Base-by-base conservation (phyloP, 2,797 vertebrate species). In the Rhinogobio ventralis region DNA sequence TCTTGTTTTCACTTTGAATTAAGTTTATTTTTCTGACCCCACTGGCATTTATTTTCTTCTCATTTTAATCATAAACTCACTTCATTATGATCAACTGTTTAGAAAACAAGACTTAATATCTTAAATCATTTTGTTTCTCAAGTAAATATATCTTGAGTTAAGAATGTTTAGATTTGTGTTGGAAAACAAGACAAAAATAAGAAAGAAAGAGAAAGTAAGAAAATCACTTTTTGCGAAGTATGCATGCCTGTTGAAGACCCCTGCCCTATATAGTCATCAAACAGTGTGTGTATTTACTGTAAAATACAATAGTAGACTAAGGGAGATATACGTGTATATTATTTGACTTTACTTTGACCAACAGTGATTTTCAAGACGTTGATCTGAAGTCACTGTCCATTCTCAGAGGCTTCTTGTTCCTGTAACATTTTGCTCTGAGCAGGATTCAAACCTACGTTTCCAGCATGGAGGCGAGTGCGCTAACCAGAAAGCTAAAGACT, bases 321-420 rank as follows among this genome's bases (percentile, higher is more conserved):
- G 11, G 6, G 2, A 66, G 30, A 36, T 66, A 25, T 67, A 39
- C 36, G 53, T 15, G 33, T 28, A 14, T 42, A 71, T 39, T 53
- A 62, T 81, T 68, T 69, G 17, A 80, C n/a, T 33, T 81, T 75
- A 76, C 30, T 67, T 89, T 89, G 93, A 94, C 93, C 93, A 94
- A 94, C 89, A 76, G 25, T 62, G 72, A 82, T 80, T 86, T 75
- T 85, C 53, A 79, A 85, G 36, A 75, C 17, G 17, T 45, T 64
- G 42, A 60, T 45, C 68, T 75, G 39, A 79, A 68, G 86, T 91
- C 83, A 91, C 82, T 90, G 89, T 88, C 81, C 90, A 80, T 80
- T 85, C 80, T 68, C 7, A 80, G 75, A 81, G 77, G 84, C 85
- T 78, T 79, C 42, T 28, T 72, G 73, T 90, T 87, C 4, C 69